These are phyloP conservation scores for Poicephalus gulielmi DNA, from an alignment of 2,113 vertebrate species.

Conservation along the genomic window DNA sequence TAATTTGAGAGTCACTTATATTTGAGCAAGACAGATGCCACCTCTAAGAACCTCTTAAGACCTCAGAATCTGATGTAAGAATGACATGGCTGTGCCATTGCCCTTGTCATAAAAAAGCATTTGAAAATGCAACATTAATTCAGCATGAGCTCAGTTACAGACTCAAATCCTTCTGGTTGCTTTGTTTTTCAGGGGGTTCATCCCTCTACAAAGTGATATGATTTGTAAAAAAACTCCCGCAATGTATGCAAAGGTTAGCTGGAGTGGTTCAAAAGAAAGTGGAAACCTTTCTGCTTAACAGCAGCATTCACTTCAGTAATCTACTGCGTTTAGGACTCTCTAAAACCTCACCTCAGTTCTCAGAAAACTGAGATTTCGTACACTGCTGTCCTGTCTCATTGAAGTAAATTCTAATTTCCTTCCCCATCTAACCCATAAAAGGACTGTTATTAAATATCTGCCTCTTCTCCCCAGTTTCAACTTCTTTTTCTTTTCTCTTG, in stretches of 20 bases:
- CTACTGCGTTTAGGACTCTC: neutral
- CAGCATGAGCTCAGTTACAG: neutral
- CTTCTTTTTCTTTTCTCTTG: neutral
- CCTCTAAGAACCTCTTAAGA: slow-evolving; percentile 31
- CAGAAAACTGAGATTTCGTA: neutral
- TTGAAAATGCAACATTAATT: slow-evolving; percentile 45
- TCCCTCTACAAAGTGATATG: neutral
- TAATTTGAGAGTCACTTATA: slow-evolving; percentile 10
- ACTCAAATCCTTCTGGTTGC: neutral
- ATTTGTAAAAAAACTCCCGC: neutral
- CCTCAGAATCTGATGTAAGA: neutral
- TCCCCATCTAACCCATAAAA: neutral
- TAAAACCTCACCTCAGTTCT: neutral
- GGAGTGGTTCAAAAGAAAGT: neutral
- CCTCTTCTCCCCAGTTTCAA: neutral
- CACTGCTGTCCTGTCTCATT: neutral
- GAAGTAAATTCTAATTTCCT: neutral
- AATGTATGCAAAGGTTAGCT: neutral
- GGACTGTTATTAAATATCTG: neutral
- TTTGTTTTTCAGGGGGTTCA: slow-evolving; percentile 29
- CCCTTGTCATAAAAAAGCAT: slow-evolving; percentile 3
- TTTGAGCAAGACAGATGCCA: neutral
- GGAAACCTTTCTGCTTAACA: neutral
- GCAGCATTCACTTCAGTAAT: neutral
- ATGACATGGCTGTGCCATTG: neutral